These are phyloP conservation scores for Procambarus clarkii DNA, from an alignment of 1,140 invertebrate species.

Conservation along the genomic window DNA sequence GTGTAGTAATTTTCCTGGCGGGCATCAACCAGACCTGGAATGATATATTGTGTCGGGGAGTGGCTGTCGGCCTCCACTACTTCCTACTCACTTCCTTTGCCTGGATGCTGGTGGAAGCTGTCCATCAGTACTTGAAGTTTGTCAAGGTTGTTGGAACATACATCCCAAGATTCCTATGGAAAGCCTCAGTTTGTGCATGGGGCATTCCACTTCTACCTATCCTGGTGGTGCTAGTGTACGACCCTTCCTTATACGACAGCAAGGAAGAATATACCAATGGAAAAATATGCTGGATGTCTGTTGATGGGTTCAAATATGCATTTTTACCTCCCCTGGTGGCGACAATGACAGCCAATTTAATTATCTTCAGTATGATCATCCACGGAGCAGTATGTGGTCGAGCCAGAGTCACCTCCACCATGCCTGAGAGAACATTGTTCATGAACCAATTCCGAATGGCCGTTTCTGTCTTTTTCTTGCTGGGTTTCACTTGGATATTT, in stretches of 20 bases:
- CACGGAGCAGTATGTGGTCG: conserved; percentile 76
- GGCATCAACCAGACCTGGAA: conserved; percentile 72
- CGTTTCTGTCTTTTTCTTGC: conserved; percentile 76
- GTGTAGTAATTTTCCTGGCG: conserved; percentile 70
- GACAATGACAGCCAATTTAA: conserved; percentile 76
- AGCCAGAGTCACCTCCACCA: conserved; percentile 74
- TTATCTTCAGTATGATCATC: conserved; percentile 76
- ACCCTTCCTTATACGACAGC: conserved; percentile 68
- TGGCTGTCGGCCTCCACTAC: conserved; percentile 77
- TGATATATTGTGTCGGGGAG: conserved; percentile 68
- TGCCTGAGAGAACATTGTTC: conserved; percentile 74
- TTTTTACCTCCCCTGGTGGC: conserved; percentile 76
- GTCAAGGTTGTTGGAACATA: conserved; percentile 78
- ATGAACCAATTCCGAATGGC: conserved; percentile 76
- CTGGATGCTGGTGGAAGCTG: conserved; percentile 78
- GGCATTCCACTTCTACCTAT: conserved; percentile 74
- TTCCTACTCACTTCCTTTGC: conserved; percentile 77
- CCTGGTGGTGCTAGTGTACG: conserved; percentile 69
- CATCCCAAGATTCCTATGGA: conserved; percentile 76
- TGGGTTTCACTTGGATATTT: conserved; percentile 74
- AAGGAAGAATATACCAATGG: conserved; percentile 13
- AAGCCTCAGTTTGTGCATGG: conserved; percentile 77
- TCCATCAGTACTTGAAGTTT: conserved; percentile 77
- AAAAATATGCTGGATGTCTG: conserved; percentile 76
- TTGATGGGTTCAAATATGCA: conserved; percentile 76